Evolutionary conservation across 2,113 vertebrate genomes (phyloP), one percentile per base, ranked within the genome.

Genomic region (Indicator maculatus): DNA sequence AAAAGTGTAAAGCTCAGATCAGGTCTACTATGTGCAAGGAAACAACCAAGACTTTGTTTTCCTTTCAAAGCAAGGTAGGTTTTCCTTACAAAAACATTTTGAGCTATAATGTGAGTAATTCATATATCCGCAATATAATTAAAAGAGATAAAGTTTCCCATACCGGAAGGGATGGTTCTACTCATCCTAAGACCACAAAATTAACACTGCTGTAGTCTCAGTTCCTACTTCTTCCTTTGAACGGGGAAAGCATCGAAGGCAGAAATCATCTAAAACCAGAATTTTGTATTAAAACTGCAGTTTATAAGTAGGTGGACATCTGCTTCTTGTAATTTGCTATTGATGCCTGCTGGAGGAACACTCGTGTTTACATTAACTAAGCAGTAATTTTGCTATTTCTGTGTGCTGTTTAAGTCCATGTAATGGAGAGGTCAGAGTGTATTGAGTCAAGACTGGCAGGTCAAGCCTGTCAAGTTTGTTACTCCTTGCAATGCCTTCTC

Each of bases 1-100:
- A 75, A 93, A 96, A 86, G 91, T 55, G 53, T 38, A 79, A 88
- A 92, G 93, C 41, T 67, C 72, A 21, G 15, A 14, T 52, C 15
- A 8, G 60, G 38, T 86, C 64, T 96, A 26, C 39, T 73, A 18
- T 5, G 50, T 77, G 66, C 60, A 45, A 84, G 59, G 41, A 86
- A 39, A 38, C 79, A 80, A 50, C 16, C 52, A 24, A 60, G 30
- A 38, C 65, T 93, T 52, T 13, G 50, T 52, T 52, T 52, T 52
- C 50, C 12, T 26, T 52, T 24, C 23, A 13, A 52, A 52, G 50
- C 47, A 50, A 50, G 47, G 47, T 23, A 50, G 47, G 6, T 12
- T 52, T 52, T 94, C 67, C 72, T 89, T 85, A 59, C 16, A 77
- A 85, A 95, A 92, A 71, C 50, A 74, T 24, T 83, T 18, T 50